phyloP scores from a whole-genome alignment of 2,113 vertebrate genomes.

The Carollia perspicillata region DNA sequence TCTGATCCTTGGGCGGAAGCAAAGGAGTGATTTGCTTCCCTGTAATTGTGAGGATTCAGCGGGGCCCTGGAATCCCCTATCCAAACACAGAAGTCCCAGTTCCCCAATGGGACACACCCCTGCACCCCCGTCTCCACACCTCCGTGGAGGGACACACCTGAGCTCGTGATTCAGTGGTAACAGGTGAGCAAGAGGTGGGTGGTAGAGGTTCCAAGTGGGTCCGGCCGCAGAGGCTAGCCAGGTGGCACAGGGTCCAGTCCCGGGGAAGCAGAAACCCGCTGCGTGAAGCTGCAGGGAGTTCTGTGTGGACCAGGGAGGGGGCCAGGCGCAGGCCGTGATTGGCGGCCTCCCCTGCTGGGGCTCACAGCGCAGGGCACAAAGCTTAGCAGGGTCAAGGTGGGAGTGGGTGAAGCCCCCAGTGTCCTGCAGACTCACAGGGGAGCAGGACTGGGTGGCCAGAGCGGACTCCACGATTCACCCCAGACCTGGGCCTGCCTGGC shows the following conservation, averaged over 20 bases:
- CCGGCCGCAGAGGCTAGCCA: neutral
- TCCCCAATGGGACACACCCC: neutral
- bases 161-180: neutral
- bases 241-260: rapidly evolving
- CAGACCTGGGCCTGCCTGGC: neutral
- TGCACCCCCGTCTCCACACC: neutral
- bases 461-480: rapidly evolving
- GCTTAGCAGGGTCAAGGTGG: neutral
- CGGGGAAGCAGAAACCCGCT: neutral
- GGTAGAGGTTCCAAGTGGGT: neutral
- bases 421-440: neutral
- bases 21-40: neutral
- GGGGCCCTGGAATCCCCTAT: neutral
- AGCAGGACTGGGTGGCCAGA: neutral
- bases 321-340: neutral
- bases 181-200: neutral
- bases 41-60: rapidly evolving
- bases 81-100: neutral
- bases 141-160: neutral
- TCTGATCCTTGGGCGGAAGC: neutral
- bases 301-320: neutral
- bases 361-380: neutral
- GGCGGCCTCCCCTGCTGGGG: neutral
- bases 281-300: neutral
- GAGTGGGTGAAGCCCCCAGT: neutral